Percentiles rank a stretch among this genome's conserved stretches.
Conservation (phyloP, 30 jellyfish, hydroid and myxozoan species). For the Cassiopea xamachana region DNA sequence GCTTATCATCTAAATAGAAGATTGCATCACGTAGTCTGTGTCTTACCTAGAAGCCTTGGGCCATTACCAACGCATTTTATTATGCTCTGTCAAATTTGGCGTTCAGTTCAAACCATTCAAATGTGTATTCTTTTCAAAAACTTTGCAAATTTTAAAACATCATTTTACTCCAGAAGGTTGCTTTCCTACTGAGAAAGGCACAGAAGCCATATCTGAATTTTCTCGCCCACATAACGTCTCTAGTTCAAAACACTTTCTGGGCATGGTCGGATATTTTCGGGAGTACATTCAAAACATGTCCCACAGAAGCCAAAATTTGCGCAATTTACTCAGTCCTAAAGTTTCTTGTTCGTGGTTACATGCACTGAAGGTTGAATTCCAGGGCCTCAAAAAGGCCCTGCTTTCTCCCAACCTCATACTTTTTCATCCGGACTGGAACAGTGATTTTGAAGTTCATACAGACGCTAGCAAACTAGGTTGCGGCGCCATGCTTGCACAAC, state of each 20-base stretch:
- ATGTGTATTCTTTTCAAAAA: constrained; percentile 12
- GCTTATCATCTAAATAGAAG: constrained; percentile 45
- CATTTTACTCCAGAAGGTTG: constrained; percentile 36
- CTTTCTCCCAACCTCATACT: background rate
- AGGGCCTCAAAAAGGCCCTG: constrained; percentile 15
- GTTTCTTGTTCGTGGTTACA: constrained; percentile 1
- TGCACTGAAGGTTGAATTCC: constrained; percentile 10
- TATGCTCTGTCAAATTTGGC: constrained; percentile 28
- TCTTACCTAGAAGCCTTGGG: constrained; percentile 12
- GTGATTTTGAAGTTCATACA: constrained; percentile 17
- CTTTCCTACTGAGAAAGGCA: constrained; percentile 28
- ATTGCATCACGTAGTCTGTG: constrained; percentile 36
- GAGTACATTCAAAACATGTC: constrained; percentile 24
- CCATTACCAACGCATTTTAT: constrained; percentile 17
- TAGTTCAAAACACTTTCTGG: constrained; percentile 16
- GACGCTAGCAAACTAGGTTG: constrained; percentile 21
- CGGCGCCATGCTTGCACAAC: constrained; percentile 31
- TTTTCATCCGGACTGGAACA: constrained; percentile 29
- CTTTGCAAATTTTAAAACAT: constrained; percentile 36
- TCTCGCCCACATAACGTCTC: constrained; percentile 2
- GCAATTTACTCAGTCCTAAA: constrained; percentile 2
- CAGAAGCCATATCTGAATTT: constrained; percentile 6
- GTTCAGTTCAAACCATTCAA: constrained; percentile 42
- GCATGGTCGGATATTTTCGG: constrained; percentile 38
- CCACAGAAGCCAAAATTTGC: background rate